These are phyloP conservation scores for Lutraria lutraria DNA, from an alignment of 2,888 invertebrate species.

Conservation along the genomic window DNA sequence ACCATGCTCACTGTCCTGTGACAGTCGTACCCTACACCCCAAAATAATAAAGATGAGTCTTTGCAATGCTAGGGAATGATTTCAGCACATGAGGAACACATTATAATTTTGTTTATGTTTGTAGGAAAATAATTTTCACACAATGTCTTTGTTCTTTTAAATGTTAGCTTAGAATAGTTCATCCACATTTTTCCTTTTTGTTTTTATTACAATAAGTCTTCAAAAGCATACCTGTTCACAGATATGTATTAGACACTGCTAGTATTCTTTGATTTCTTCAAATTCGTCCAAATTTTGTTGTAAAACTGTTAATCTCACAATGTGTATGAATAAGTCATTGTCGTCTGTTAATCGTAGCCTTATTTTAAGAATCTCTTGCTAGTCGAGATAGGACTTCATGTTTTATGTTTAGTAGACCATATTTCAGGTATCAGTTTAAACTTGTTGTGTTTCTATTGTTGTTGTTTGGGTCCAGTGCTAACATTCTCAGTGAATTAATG, in stretches of 20 bases:
- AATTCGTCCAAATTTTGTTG: background rate
- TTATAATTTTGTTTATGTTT: background rate
- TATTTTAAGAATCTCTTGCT: background rate
- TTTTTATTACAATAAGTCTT: background rate
- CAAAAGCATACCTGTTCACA: background rate
- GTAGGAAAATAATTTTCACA: background rate
- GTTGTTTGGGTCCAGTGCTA: conserved; percentile 5
- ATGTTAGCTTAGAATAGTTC: background rate
- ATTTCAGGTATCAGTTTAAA: background rate
- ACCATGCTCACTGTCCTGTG: conserved; percentile 43
- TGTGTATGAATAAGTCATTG: background rate
- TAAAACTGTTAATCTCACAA: background rate
- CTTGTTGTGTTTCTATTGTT: background rate
- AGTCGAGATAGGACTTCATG: background rate
- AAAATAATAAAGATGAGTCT: background rate
- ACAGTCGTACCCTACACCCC: conserved; percentile 36
- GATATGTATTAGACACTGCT: background rate
- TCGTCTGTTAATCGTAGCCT: background rate
- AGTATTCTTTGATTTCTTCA: background rate
- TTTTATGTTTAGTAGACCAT: background rate
- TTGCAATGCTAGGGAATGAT: background rate
- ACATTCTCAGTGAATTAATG: conserved; percentile 9
- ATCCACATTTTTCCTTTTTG: background rate
- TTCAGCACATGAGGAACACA: background rate
- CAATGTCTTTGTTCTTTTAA: background rate